Conservation (phyloP, 2,797 vertebrate species). For the Danio choprae region DNA sequence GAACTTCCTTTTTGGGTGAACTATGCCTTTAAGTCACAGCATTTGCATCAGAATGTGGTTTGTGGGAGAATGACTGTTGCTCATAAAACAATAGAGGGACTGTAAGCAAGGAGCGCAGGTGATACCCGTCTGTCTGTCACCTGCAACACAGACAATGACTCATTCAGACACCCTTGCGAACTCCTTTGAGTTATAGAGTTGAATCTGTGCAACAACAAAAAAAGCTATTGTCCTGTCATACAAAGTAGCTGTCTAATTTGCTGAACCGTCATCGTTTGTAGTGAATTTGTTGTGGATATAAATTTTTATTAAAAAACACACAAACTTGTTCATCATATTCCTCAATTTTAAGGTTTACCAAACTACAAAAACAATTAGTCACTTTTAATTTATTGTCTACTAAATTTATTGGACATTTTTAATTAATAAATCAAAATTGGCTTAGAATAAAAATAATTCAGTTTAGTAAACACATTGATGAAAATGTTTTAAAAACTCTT, state of each 20-base stretch:
- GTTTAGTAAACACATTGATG: too few relatives aligned
- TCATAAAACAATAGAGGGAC: slow-evolving; percentile 7
- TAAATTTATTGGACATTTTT: too few relatives aligned
- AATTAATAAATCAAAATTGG: too few relatives aligned
- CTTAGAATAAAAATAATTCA: too few relatives aligned
- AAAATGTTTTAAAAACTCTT: too few relatives aligned
- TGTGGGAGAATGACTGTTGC: slow-evolving; percentile 9
- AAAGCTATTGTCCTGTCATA: neutral
- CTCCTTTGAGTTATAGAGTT: neutral
- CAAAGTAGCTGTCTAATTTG: slow-evolving; percentile 3
- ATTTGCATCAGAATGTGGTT: slow-evolving; percentile 64
- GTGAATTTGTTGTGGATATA: neutral
- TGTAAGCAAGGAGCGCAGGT: slow-evolving; percentile 11
- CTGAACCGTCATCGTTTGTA: neutral
- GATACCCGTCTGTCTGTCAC: slow-evolving; percentile 53
- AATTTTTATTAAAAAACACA: too few relatives aligned
- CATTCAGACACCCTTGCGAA: slow-evolving; percentile 37
- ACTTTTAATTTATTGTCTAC: too few relatives aligned
- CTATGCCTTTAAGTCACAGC: slow-evolving; percentile 59
- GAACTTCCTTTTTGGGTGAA: slow-evolving; percentile 12
- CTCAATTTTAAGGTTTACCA: too few relatives aligned
- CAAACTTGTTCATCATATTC: too few relatives aligned
- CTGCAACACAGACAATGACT: slow-evolving; percentile 61
- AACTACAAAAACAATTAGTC: too few relatives aligned
- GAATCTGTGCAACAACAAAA: neutral